phyloP scores from a whole-genome alignment of 2,113 vertebrate genomes.

The Todiramphus saurophagus region DNA sequence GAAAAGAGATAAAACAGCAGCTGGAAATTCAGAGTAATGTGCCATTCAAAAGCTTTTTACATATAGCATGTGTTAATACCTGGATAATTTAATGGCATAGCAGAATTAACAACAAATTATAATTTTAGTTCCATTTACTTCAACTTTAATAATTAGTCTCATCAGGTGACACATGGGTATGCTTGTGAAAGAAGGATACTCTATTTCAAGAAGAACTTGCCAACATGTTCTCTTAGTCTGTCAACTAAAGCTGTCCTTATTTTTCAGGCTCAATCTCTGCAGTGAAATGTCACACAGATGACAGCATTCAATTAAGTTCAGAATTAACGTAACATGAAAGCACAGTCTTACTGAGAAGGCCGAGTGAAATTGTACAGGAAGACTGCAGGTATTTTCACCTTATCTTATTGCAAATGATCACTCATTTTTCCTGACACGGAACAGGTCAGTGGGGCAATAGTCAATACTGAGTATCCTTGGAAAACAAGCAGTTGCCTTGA shows the following conservation, averaged over 20 bases:
- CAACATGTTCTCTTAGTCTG: not conserved
- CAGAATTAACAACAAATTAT: not conserved
- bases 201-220: slow-evolving; percentile 8
- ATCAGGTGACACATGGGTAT: not conserved
- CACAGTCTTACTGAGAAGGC: not conserved
- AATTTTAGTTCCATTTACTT: not conserved
- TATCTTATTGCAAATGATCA: slow-evolving; percentile 30
- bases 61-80: not conserved
- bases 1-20: not conserved
- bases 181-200: not conserved
- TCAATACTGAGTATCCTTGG: not conserved
- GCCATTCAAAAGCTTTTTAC: not conserved
- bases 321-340: slow-evolving; percentile 68
- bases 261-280: not conserved
- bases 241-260: not conserved
- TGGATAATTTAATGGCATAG: not conserved
- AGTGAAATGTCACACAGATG: slow-evolving; percentile 36
- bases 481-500: not conserved
- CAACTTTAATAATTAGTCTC: not conserved
- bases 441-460: not conserved
- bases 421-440: slow-evolving; percentile 24
- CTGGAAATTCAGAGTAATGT: not conserved
- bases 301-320: slow-evolving; percentile 63
- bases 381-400: slow-evolving; percentile 32
- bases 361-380: slow-evolving; percentile 32